These are phyloP conservation scores for Thamnophis elegans DNA, from an alignment of 2,797 vertebrate genomes.

Conservation along the genomic window DNA sequence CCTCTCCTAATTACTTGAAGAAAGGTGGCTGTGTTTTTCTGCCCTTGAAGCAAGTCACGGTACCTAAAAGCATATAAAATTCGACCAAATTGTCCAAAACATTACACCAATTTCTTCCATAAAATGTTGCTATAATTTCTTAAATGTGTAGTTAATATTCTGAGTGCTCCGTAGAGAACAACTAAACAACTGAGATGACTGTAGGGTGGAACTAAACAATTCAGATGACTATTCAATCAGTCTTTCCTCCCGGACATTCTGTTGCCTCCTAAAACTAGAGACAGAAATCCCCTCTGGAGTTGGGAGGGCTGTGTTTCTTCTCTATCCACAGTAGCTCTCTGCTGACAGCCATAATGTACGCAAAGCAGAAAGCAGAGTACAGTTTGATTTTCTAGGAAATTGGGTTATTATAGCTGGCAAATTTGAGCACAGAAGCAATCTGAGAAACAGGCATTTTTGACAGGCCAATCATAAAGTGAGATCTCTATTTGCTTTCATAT, in stretches of 20 bases:
- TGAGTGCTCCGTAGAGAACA: neutral
- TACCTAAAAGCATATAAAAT: neutral
- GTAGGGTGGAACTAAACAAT: conserved; percentile 1
- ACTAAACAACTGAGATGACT: conserved; percentile 12
- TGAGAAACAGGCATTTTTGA: conserved; percentile 31
- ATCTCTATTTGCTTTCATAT: conserved; percentile 51
- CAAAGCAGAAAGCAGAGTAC: conserved; percentile 40
- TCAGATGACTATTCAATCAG: conserved; percentile 9
- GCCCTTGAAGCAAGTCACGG: neutral
- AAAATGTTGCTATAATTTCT: neutral
- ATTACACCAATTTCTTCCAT: neutral
- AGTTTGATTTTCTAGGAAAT: conserved; percentile 40
- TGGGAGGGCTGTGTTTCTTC: conserved; percentile 30
- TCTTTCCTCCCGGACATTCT: conserved; percentile 15
- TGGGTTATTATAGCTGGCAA: conserved; percentile 55
- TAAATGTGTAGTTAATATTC: neutral
- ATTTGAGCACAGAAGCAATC: conserved; percentile 26
- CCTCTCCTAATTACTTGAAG: neutral
- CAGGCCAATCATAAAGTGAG: conserved; percentile 46
- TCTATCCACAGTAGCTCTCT: conserved; percentile 27
- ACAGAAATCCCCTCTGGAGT: conserved; percentile 18
- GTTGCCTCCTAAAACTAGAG: conserved; percentile 4
- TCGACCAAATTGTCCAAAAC: neutral
- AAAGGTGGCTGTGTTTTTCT: neutral
- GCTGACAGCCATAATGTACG: conserved; percentile 36